Evolutionary conservation across 2,797 vertebrate genomes (phyloP), one percentile per base, ranked within the genome.

Genomic region (Enteromius paludinosus): DNA sequence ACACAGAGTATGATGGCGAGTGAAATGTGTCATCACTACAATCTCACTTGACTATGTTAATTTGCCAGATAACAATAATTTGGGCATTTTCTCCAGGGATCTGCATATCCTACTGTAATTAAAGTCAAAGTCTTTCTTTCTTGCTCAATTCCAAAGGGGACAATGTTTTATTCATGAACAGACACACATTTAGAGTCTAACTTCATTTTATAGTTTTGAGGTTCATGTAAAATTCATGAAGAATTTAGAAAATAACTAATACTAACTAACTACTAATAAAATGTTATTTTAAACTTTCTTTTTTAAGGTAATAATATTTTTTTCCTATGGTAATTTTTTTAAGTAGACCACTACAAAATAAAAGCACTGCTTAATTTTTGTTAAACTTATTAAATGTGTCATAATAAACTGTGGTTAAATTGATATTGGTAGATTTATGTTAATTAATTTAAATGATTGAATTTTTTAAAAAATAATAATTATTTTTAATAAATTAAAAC

Each of bases 21-120:
- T 33, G 11, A 54, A 73, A 73, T 54, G 30, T 73, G 30, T 35
- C 70, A 54, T 52, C 47, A n/a, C 47, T 52, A 52, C 25, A 71
- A 49, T 35, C 28, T 52, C 47, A 52, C 33, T 52, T 72, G 18
- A 70, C n/a, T 43, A 25, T 15, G 66, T 52, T 52, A 8, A 52
- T 71, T 71, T 17, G 25, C 23, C 17, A 30, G 69, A 71, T 20
- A 49, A 49, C 45, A 47, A 47, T 71, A 10, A 49, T 49, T 17
- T 47, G 15, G 6, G 41, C 18, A 7, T 47, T 49, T 72, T 49
- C 45, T 30, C 9, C 9, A 20, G 15, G 28, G 69, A 52, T 71
- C 45, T 47, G 8, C 25, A 71, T 20, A 28, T 47, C 2, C 14
- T 70, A 47, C 23, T 49, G 43, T 20, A 71, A 71, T 71, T 70